Evolutionary conservation across 2,113 vertebrate species (phyloP), one percentile per base, ranked within the genome.

Genomic region (Upupa epops): DNA sequence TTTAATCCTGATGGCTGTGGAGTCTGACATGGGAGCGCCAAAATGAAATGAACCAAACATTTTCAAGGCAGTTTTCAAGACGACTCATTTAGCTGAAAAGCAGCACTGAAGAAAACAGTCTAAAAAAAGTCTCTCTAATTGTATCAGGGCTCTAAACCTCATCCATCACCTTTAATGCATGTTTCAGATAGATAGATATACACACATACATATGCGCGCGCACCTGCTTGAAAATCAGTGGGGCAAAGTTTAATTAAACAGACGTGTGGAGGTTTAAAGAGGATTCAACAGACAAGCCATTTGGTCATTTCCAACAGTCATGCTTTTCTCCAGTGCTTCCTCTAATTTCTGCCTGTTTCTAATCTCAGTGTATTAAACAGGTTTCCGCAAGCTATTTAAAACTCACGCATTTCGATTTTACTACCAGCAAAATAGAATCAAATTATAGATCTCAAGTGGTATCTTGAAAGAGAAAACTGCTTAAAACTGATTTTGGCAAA

Each of bases 1-100:
- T n/a, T n/a, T n/a, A n/a, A n/a, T n/a, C n/a, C n/a, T n/a, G n/a
- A n/a, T n/a, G n/a, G n/a, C n/a, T n/a, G 24, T 82, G 60, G 56
- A 94, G 94, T 83, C 56, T 63, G 60, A 90, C 20, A 76, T 11
- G 51, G 18, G 5, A 91, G 73, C 5, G 70, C 92, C 71, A 91
- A 94, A 96, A 72, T 13, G 6, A 72, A 66, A 76, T 91, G 93
- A 86, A n/a, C n/a, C 74, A 92, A 92, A 28, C 94, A 96, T 97
- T 97, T 96, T 97, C 94, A 96, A 93, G 82, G 92, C 91, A 96
- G 88, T 96, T 97, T 94, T 96, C 96, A 97, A 94, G 82, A 94
- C 86, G 91, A 97, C 95, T 96, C 68, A 77, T 93, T 91, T 79
- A 94, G 91, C 93, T 78, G 93, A 97, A 94, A 94, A 91, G 90